Evolutionary conservation across 1,140 invertebrate species (phyloP), one percentile per base, ranked within the genome.

Genomic region (Pararge aegeria): DNA sequence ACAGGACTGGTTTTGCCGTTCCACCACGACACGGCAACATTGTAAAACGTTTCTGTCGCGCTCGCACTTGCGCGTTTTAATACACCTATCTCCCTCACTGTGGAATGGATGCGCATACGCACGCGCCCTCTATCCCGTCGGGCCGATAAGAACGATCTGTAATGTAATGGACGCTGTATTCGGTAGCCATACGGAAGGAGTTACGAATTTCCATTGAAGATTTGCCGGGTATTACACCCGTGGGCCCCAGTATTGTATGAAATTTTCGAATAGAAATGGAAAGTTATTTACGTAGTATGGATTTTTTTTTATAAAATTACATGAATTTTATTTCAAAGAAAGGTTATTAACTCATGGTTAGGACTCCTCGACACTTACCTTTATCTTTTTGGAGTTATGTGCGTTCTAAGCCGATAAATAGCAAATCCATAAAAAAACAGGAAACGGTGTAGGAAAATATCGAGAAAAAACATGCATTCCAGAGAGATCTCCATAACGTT

Each of bases 1-100:
- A 89, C 85, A 87, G 83, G 83, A 88, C 85, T 83, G 85, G 87
- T 89, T 89, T 87, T 84, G 83, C 73, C 74, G 78, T 83, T 77
- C 73, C 61, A 76, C 69, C 71, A 79, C 78, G 66, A 64, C 69
- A 73, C 60, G 55, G 76, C 70, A 86, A 89, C 83, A 78, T 89
- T 82, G 86, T 86, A 68, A 66, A 70, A 46, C 62, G 56, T 66
- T 54, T 7, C 73, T 29, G 46, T 82, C 79, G 65, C 73, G 20
- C 58, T 89, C 67, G 19, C 64, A 46, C 83, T 37, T 55, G 61
- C 21, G 13, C 1, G 51, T 5, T 30, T 48, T 46, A 10, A 19
- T 64, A 38, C 62, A 38, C 42, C 68, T 38, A 20, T 78, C 78
- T 69, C 73, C 50, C 54, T 82, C 71, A 15, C 13, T 51, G 51